These are phyloP conservation scores for Ctenomys sociabilis DNA, from an alignment of 2,113 vertebrate genomes.

Conservation along the genomic window DNA sequence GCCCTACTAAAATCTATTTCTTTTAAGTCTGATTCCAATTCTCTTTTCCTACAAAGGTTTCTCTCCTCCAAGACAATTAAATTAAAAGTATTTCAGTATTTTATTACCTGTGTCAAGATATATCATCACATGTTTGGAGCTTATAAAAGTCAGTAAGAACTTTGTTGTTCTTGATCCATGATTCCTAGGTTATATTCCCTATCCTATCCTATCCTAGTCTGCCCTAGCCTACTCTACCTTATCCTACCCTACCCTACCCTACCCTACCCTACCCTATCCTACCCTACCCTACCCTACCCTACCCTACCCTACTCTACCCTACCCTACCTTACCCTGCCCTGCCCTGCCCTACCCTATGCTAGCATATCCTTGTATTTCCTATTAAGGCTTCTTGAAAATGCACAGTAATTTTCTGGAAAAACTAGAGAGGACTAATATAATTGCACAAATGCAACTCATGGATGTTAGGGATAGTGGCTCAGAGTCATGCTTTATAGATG, in stretches of 20 bases:
- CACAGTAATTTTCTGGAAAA: not conserved
- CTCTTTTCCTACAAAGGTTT: not conserved
- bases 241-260: no score
- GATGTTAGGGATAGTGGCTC: not conserved
- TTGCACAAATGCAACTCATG: not conserved
- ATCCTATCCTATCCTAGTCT: no score
- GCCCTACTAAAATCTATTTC: not conserved
- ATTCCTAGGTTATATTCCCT: not conserved
- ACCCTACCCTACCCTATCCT: no score
- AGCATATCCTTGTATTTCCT: not conserved
- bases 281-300: no score
- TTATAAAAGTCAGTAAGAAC: not conserved
- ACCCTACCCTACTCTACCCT: no score
- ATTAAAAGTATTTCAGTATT: slow-evolving; percentile 8
- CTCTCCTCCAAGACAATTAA: not conserved
- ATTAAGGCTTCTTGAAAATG: not conserved
- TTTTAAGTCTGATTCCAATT: not conserved
- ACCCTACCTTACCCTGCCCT: no score
- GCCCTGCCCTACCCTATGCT: no score
- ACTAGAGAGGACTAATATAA: not conserved
- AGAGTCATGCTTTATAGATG: not conserved
- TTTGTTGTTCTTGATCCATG: not conserved
- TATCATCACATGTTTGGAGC: not conserved
- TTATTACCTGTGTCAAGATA: not conserved
- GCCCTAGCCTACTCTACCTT: no score